phyloP scores from a whole-genome alignment of 2,113 vertebrate genomes.

The Pelvicachromis taeniatus region DNA sequence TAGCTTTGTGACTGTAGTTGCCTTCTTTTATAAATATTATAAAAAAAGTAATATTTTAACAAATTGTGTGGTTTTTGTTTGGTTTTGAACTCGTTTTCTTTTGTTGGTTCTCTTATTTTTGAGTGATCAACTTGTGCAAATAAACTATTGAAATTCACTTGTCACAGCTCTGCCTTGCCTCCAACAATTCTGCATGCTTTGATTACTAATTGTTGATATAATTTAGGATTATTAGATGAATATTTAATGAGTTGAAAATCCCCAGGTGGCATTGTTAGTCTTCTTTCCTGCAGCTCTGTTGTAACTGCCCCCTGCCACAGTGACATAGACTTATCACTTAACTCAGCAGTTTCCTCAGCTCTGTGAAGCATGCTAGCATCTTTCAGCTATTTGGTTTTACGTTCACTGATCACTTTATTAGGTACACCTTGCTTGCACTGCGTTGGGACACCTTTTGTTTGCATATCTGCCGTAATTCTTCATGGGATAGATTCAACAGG shows the following conservation, averaged over 20 bases:
- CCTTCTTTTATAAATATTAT: not conserved
- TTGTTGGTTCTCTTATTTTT: not conserved
- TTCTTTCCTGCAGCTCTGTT: not conserved
- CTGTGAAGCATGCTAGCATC: not conserved
- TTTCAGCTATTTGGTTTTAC: not conserved
- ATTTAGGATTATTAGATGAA: not conserved
- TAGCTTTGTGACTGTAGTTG: not conserved
- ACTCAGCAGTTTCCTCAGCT: not conserved
- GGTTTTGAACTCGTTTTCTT: not conserved
- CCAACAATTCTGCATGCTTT: not conserved
- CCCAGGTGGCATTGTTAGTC: fast-evolving
- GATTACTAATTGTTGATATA: not conserved
- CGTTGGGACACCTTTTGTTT: not conserved
- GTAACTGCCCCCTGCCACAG: not conserved
- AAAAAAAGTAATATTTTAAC: not conserved
- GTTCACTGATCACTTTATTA: not conserved
- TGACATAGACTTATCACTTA: not conserved
- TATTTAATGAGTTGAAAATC: not conserved
- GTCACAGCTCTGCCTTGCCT: fast-evolving
- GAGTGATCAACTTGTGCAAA: not conserved
- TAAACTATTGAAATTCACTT: not conserved
- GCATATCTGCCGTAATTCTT: not conserved
- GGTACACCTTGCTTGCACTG: not conserved
- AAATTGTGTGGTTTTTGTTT: fast-evolving
- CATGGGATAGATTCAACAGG: not conserved